A percentile compares a stretch with the other conserved stretches of the same genome.
phyloP scores from a whole-genome alignment of 2,113 vertebrate genomes.

The Phrynosoma platyrhinos region DNA sequence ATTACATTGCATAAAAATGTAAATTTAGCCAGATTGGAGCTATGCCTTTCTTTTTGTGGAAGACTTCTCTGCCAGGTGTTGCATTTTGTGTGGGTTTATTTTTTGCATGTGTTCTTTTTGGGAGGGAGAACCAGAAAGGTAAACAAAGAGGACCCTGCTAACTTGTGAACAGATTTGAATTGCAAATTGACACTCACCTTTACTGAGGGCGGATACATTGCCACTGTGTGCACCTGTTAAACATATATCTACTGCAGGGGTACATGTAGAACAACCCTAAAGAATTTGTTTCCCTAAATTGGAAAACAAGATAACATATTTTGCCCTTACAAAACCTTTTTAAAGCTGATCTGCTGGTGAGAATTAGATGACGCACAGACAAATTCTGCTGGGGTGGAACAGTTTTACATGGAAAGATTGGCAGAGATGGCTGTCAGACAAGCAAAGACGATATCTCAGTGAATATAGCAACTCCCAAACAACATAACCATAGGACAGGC shows the following conservation, averaged over 20 bases:
- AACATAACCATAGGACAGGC: not conserved
- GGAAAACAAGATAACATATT: not conserved
- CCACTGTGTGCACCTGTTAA: not conserved
- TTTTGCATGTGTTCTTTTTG: not conserved
- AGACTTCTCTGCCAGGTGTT: not conserved
- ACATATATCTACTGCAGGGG: not conserved
- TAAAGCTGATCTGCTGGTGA: not conserved
- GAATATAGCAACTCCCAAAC: not conserved
- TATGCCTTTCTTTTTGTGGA: not conserved
- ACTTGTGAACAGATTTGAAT: slow-evolving; percentile 12
- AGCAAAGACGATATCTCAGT: not conserved
- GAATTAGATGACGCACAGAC: not conserved
- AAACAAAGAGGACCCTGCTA: not conserved
- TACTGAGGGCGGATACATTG: not conserved
- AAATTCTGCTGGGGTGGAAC: slow-evolving; percentile 1
- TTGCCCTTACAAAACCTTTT: not conserved
- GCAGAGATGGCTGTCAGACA: not conserved
- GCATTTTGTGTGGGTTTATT: not conserved
- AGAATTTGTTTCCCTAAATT: not conserved
- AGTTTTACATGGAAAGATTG: slow-evolving; percentile 5
- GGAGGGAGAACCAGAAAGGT: not conserved
- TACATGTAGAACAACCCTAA: not conserved
- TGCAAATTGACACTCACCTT: not conserved
- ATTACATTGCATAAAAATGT: not conserved
- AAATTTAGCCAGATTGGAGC: not conserved